Evolutionary conservation across 2,888 invertebrate genomes (phyloP), one percentile per base, ranked within the genome.

Genomic region (Microplitis manilae): DNA sequence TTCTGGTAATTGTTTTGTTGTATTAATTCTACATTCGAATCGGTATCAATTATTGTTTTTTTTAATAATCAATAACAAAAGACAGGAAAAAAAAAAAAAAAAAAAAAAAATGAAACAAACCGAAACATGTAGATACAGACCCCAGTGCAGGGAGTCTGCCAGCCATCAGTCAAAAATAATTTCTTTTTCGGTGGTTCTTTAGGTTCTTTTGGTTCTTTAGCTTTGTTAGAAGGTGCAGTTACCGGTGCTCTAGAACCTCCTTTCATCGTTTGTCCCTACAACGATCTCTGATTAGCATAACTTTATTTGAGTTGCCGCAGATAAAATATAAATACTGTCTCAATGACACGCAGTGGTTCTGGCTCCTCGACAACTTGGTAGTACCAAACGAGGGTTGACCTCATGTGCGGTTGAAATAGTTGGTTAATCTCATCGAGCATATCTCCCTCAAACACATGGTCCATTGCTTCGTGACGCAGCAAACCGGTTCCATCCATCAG

Each of bases 381-480:
- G 89, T 95, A 97, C 96, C 96, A 96, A 83, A 97, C 92, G 41
- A 97, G 92, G 84, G 96, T 96, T 83, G 95, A 94, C 84, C 94
- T 93, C 94, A 95, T 95, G 86, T 96, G 95, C 0, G 96, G 96
- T 40, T 96, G 91, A 87, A 96, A 96, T 0, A 97, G 91, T 87
- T 96, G 95, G 90, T 96, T 96, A 86, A 97, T 96, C 89, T 96
- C 96, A 89, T 96, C 96, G 86, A 96, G 91, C 96, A 96, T 96
- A 86, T 96, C 95, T 81, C 96, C 96, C 89, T 96, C 96, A 90
- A 96, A 96, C 67, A 96, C 96, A 87, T 96, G 95, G 89, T 96
- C 96, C 96, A 97, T 96, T 80, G 97, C 94, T 85, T 96, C 95
- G 89, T 96, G 95, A 41, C 96, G 91, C 0, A 95, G 94, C 72